A percentile compares a stretch with the other conserved stretches of the same genome.
These are phyloP conservation scores for Sthenelais limicola DNA, from an alignment of 2,888 invertebrate species.

Conservation along the genomic window DNA sequence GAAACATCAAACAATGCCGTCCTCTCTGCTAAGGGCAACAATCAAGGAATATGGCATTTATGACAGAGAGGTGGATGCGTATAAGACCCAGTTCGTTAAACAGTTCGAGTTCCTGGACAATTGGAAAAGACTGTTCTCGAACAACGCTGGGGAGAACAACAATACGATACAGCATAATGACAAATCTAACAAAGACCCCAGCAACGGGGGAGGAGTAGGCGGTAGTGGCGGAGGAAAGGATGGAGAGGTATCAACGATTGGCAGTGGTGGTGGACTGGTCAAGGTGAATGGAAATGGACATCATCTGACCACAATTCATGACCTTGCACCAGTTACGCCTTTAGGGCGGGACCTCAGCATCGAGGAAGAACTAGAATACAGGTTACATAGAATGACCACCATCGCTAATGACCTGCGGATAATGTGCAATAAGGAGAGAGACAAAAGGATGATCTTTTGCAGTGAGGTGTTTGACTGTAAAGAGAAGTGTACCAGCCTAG, in stretches of 20 bases:
- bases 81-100: constrained; percentile 17
- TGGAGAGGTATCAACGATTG: not conserved
- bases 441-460: constrained; percentile 4
- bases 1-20: constrained; percentile 1
- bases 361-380: constrained; percentile 37
- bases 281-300: no score
- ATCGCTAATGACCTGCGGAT: constrained; percentile 30
- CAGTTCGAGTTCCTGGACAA: constrained; percentile 31
- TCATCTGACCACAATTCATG: not conserved
- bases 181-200: not conserved
- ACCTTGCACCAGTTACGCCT: constrained; percentile 1
- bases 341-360: constrained; percentile 18
- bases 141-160: constrained; percentile 32
- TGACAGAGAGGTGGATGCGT: constrained; percentile 30
- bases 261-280: no score
- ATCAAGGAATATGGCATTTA: constrained; percentile 40
- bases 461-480: constrained; percentile 32
- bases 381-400: constrained; percentile 38
- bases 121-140: constrained; percentile 23
- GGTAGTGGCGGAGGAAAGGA: not conserved
- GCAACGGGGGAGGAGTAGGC: not conserved
- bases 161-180: constrained; percentile 15
- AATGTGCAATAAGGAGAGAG: constrained; percentile 22
- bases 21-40: constrained; percentile 31
- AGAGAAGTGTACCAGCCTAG: not conserved